A percentile compares a stretch with the other conserved stretches of the same genome.
Conservation (phyloP, 2,797 vertebrate species). For the Odontamblyopus rebecca region DNA sequence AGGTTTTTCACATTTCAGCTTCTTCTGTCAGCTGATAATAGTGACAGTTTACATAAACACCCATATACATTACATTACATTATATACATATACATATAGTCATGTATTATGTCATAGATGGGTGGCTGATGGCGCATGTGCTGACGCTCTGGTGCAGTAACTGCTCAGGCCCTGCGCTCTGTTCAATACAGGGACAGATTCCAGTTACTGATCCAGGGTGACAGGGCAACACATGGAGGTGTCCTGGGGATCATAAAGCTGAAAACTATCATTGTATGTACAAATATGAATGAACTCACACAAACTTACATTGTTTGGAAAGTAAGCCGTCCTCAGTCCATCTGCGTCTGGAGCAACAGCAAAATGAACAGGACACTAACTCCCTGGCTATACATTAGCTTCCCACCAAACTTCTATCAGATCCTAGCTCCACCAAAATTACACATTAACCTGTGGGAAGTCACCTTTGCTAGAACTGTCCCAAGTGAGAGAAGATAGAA, state of each 20-base stretch:
- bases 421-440: conserved; percentile 65
- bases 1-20: not conserved
- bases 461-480: conserved; percentile 16
- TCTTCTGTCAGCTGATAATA: not conserved
- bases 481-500: not conserved
- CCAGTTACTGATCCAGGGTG: conserved; percentile 77
- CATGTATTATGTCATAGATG: not conserved
- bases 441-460: conserved; percentile 67
- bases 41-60: not conserved
- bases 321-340: conserved; percentile 13
- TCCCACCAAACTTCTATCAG: conserved; percentile 36
- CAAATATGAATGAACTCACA: conserved; percentile 19
- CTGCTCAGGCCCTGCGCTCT: conserved; percentile 70
- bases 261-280: not conserved
- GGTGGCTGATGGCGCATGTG: conserved; percentile 21
- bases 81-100: not conserved
- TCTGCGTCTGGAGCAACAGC: conserved; percentile 11
- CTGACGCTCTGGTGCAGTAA: conserved; percentile 71
- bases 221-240: conserved; percentile 31
- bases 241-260: conserved; percentile 11
- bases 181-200: conserved; percentile 76
- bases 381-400: conserved; percentile 64
- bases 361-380: conserved; percentile 37
- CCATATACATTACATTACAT: not conserved
- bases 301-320: conserved; percentile 41